Evolutionary conservation across 2,797 vertebrate genomes (phyloP), one percentile per base, ranked within the genome.

Genomic region (Eremophila alpestris): DNA sequence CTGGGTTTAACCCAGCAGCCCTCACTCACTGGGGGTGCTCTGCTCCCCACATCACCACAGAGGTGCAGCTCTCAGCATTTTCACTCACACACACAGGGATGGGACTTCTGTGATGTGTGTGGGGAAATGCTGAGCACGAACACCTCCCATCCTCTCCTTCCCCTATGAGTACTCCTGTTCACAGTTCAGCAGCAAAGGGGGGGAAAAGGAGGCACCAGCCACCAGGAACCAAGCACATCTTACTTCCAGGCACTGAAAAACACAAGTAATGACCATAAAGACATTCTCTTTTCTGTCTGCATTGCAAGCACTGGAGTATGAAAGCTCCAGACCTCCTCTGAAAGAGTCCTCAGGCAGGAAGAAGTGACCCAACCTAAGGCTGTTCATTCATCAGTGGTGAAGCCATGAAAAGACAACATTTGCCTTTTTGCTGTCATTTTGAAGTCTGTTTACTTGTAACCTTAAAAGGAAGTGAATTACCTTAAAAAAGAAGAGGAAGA

Each of bases 401-500:
- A 83, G 36, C 48, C 48, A 55, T 9, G 74, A 79, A 83, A 90
- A 73, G 34, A 51, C 62, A 91, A 83, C 54, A 30, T 90, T 94
- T 85, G 64, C 70, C 55, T 62, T 90, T 89, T 68, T 90, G 36
- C 59, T 87, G 48, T 84, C 30, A 60, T 78, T 94, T 83, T 93
- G 83, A 92, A 91, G 54, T 60, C 56, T 82, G 60, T 74, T 92
- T 89, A 69, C 27, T 79, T 78, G 52, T 36, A 83, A 56, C 67
- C 20, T 76, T 82, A 95, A 93, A 89, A 92, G 49, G 60, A 94
- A 85, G 41, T 9, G 36, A 91, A 89, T 76, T 79, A 76, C 43
- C 29, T 41, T 10, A 43, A 71, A 67, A 48, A 40, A 64, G 5
- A 65, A 20, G 18, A 38, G 20, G 7, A 38, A 21, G 9, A 36